Percentiles rank a stretch among this genome's conserved stretches.
Evolutionary conservation across 2,113 vertebrate genomes (phyloP).

Genomic region (Nesogale talazaci): DNA sequence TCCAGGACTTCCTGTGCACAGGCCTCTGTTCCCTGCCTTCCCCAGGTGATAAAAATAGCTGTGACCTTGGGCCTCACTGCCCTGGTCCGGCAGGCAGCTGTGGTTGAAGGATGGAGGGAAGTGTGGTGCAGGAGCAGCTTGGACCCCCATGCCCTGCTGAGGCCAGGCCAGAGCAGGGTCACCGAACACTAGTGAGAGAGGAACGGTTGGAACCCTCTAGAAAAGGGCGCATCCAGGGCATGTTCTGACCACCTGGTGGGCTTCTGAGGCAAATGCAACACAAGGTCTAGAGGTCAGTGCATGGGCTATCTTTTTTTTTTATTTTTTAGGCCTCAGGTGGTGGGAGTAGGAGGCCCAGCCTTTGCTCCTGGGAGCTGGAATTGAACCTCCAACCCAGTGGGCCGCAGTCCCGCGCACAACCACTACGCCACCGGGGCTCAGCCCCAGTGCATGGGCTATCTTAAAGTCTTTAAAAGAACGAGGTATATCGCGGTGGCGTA

Average conservation of each 20-base stretch:
- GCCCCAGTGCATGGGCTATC: no score
- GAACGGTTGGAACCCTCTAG: background rate
- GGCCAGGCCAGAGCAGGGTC: background rate
- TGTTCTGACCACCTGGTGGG: background rate
- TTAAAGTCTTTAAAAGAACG: background rate
- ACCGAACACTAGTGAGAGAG: rapidly evolving
- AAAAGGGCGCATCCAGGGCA: background rate
- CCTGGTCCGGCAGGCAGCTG: slow-evolving; percentile 6
- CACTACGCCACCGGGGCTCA: no score
- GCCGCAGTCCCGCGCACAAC: no score
- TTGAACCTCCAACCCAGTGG: no score
- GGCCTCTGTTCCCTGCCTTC: background rate
- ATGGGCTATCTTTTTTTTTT: no score
- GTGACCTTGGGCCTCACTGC: background rate
- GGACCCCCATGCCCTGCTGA: rapidly evolving
- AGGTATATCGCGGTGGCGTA: no score
- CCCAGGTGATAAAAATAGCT: slow-evolving; percentile 62
- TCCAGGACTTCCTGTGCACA: background rate
- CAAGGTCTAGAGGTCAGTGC: background rate
- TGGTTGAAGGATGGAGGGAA: background rate
- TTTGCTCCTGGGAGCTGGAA: no score
- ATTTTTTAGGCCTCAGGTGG: no score
- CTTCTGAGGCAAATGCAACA: background rate
- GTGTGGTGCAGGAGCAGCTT: slow-evolving; percentile 22
- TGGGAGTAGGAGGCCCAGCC: no score